phyloP scores from a whole-genome alignment of 2,113 vertebrate species.

The Mustela lutreola region DNA sequence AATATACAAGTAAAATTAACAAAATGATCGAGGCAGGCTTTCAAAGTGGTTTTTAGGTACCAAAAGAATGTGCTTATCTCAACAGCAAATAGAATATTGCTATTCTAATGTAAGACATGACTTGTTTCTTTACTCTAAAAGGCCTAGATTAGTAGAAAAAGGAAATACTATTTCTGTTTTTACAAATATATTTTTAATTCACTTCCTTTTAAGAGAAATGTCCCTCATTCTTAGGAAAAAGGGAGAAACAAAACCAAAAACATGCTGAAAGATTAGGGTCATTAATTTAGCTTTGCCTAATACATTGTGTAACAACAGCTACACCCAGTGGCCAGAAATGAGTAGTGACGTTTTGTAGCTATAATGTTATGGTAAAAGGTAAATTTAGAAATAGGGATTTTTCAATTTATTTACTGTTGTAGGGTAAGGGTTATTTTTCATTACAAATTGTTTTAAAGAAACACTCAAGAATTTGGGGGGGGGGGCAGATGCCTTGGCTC shows the following conservation, averaged over 20 bases:
- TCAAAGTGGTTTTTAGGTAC: conserved; percentile 3
- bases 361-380: neutral
- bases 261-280: neutral
- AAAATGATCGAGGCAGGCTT: neutral
- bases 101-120: neutral
- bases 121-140: conserved; percentile 7
- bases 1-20: neutral
- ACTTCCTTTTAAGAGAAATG: conserved; percentile 30
- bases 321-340: conserved; percentile 83
- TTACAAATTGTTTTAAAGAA: conserved; percentile 20
- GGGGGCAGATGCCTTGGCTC: neutral
- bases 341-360: neutral
- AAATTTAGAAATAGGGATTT: neutral
- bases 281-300: neutral
- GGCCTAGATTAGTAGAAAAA: conserved; percentile 10
- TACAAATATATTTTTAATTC: conserved; percentile 25
- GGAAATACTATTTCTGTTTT: conserved; percentile 31
- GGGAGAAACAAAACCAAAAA: neutral
- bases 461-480: neutral
- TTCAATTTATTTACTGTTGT: neutral
- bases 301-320: conserved; percentile 74
- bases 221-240: neutral
- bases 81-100: neutral
- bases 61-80: conserved; percentile 31
- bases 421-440: neutral